Base-by-base conservation (phyloP, 1,140 invertebrate species). In the Drosophila watanabei region DNA sequence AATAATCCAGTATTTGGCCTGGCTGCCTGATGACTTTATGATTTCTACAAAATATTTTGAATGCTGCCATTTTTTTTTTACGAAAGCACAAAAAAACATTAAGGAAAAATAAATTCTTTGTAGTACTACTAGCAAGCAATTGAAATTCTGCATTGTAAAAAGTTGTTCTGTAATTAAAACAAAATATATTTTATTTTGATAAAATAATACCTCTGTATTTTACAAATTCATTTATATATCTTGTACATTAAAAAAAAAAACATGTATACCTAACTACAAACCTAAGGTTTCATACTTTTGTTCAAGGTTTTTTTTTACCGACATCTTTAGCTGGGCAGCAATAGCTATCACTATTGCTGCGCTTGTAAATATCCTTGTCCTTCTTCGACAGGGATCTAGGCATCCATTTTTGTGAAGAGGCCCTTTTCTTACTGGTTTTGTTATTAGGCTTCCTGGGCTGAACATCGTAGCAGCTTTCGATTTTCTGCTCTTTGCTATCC, bases 311-410 rank as follows among this genome's bases (percentile, higher is more conserved):
- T 28, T 62, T 24, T 58, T 20, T 32, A 7, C 5, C 16, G 28
- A 11, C 30, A 10, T 9, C 43, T 39, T 30, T 5, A 48, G 24
- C 33, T 66, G 33, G 46, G 35, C 30, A n/a, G n/a, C n/a, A n/a
- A 49, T 49, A 49, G 54, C 72, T 80, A 39, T 92, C 88, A 24
- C 77, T 83, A n/a, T 83, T 71, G 20, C 87, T 91, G 18, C 90
- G 77, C 66, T 92, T 92, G 57, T 83, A 86, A 48, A 92, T 88
- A 32, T 82, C 78, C 41, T 89, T 75, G 28, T 89, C 60, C 61
- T 80, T 64, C 59, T 76, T 52, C 57, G 66, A 64, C 39, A 84
- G 65, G 0, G 76, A 52, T 9, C 48, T 16, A 32, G 59, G 66
- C 28, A 49, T 68, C 5, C 70, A 54, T 39, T 69, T 54, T 4